Percentiles rank a stretch among this genome's conserved stretches.
phyloP scores from a whole-genome alignment of 1,140 invertebrate genomes.

The Solenopsis fugax region DNA sequence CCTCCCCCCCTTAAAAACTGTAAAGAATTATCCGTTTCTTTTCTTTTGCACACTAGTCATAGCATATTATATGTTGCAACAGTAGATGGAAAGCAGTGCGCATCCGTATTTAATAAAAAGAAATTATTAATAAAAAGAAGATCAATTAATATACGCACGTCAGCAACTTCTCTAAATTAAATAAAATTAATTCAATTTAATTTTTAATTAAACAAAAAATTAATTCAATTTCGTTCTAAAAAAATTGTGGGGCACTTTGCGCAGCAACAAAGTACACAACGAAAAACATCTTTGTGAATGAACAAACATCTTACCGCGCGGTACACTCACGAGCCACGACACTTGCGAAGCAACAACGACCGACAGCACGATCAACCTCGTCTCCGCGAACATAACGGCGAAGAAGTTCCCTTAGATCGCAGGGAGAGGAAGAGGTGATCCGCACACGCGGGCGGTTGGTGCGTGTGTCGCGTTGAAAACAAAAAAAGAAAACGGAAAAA shows the following conservation, averaged over 20 bases:
- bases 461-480: background rate
- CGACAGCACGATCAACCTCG: constrained; percentile 24
- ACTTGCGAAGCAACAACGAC: constrained; percentile 32
- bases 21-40: background rate
- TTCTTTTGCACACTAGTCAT: background rate
- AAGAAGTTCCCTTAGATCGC: no score
- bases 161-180: background rate
- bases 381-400: constrained; percentile 36
- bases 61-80: background rate
- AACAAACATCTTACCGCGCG: constrained; percentile 62
- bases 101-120: background rate
- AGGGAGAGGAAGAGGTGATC: background rate
- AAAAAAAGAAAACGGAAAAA: constrained; percentile 9
- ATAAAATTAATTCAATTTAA: background rate
- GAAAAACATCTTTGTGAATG: constrained; percentile 17
- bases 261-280: no score
- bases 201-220: background rate
- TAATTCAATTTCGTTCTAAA: background rate
- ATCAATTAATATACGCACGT: background rate
- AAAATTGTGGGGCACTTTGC: background rate
- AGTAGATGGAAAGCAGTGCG: background rate
- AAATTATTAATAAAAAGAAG: background rate
- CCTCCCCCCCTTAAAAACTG: no score
- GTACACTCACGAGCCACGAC: constrained; percentile 33
- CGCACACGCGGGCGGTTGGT: background rate